Evolutionary conservation across 2,113 vertebrate species (phyloP), one percentile per base, ranked within the genome.

Genomic region (Sisor rabdophorus): DNA sequence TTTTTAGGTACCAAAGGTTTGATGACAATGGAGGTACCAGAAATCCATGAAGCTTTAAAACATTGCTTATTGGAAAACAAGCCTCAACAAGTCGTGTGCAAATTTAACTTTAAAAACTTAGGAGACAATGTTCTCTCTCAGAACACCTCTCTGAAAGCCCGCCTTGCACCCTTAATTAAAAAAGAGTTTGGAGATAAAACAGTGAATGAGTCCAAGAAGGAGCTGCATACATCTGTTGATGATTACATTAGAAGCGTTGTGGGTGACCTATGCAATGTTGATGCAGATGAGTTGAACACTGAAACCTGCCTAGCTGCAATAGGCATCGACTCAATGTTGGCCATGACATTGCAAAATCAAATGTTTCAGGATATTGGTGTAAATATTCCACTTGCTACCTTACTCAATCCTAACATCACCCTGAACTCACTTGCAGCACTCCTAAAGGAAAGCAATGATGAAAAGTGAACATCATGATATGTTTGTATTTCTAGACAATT

Each of bases 291-390:
- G 1, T 61, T 95, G 16, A 82, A 88, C 70, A 87, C 91, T 50
- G 83, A 89, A 9, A 86, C 86, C 1, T 0, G 82, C 4, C 88
- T 96, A 53, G 80, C 76, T 1, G 86, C 86, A 0, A n/a, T 95
- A 60, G 95, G 93, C 2, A 86, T 95, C 15, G 94, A 95, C 85
- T 96, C 94, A 0, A 91, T 94, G 92, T 82, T 93, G 70, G 91
- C 91, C 65, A 91, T 93, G 91, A 92, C 91, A 20, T 79, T 93
- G 64, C 92, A 92, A 79, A 92, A 90, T 73, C 86, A 81, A 13
- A 87, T 95, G 36, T 94, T 93, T 69, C 86, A 87, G 68, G 93
- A 94, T 47, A 85, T 81, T 7, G 90, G 88, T 13, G 87, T 94
- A 11, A 92, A 91, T 74, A 84, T 96, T 71, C 90, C 93, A 79